Evolutionary conservation across 2,797 vertebrate genomes (phyloP), one percentile per base, ranked within the genome.

Genomic region (Kryptolebias ocellatus): DNA sequence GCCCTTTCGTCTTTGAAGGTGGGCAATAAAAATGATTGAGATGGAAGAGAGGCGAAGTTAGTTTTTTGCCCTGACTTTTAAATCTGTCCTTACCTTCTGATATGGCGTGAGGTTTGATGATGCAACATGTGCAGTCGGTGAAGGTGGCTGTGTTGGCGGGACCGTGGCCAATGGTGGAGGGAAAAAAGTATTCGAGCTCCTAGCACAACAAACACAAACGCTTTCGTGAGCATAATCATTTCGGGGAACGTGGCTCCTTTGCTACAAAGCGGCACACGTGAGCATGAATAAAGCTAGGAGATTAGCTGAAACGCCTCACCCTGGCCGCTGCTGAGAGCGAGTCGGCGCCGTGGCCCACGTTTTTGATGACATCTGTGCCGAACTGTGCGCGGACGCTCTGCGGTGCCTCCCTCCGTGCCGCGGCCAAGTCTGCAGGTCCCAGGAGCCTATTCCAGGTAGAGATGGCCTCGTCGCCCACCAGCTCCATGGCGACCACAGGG

Each of bases 161-260:
- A 7, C 96, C 89, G 0, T 81, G 88, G 54, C 95, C 95, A 72
- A 94, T 90, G 14, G 93, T 95, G 3, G 96, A 96, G 28, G 97
- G 97, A 60, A 99, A 99, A 88, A 99, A 98, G 67, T 96, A 95
- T 79, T 99, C 97, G 79, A 96, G 88, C 76, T 99, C 96, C 97
- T 98, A 83, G 81, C 28, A 72, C 79, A 72, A 67, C 24, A 83
- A 56, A 56, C 28, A 70, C 37, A 51, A 42, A 60, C 6, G 39
- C 17, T 47, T 50, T 34, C 62, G 27, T 64, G 29, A 29, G 8
- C 12, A 51, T n/a, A 24, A 39, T 17, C 29, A 47, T 37, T 6
- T 47, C 42, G 54, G 47, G 20, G 18, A 49, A 34, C 51, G 28
- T n/a, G 18, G 5, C 56, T 29, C 50, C 11, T 2, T 7, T 31